Evolutionary conservation across 2,113 vertebrate species (phyloP).

Genomic region (Cettia cetti): DNA sequence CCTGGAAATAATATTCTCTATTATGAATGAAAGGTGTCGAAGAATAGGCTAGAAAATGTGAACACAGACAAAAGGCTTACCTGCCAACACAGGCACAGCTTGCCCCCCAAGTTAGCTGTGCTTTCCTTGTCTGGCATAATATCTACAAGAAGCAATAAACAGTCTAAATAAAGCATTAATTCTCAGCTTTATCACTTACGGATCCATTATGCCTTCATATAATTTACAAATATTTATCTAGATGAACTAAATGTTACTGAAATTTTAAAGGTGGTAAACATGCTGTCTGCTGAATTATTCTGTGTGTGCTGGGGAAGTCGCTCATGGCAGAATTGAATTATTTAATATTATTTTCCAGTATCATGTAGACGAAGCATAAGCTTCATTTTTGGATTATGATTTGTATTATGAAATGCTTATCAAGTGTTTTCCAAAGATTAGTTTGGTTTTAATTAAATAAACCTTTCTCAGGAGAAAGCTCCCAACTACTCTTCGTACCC

Average conservation of each 20-base stretch:
- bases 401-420: slow-evolving; percentile 87
- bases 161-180: slow-evolving; percentile 39
- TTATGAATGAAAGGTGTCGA: slow-evolving; percentile 36
- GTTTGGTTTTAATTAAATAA: slow-evolving; percentile 89
- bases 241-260: slow-evolving; percentile 51
- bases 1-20: neutral
- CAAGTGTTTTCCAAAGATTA: slow-evolving; percentile 84
- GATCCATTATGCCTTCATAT: slow-evolving; percentile 24
- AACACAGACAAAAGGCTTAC: neutral
- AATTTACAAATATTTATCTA: slow-evolving; percentile 58
- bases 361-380: slow-evolving; percentile 44
- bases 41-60: neutral
- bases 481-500: slow-evolving; percentile 74
- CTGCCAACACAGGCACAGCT: slow-evolving; percentile 15
- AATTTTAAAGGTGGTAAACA: slow-evolving; percentile 56
- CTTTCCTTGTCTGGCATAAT: neutral
- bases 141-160: slow-evolving; percentile 34
- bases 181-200: slow-evolving; percentile 10
- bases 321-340: slow-evolving; percentile 71
- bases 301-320: slow-evolving; percentile 9
- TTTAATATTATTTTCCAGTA: slow-evolving; percentile 72
- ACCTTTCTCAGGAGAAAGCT: slow-evolving; percentile 82
- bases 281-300: slow-evolving; percentile 61
- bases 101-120: slow-evolving; percentile 17
- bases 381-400: slow-evolving; percentile 80